Evolutionary conservation across 2,888 invertebrate genomes (phyloP), one percentile per base, ranked within the genome.

Genomic region (Bombylius discolor): DNA sequence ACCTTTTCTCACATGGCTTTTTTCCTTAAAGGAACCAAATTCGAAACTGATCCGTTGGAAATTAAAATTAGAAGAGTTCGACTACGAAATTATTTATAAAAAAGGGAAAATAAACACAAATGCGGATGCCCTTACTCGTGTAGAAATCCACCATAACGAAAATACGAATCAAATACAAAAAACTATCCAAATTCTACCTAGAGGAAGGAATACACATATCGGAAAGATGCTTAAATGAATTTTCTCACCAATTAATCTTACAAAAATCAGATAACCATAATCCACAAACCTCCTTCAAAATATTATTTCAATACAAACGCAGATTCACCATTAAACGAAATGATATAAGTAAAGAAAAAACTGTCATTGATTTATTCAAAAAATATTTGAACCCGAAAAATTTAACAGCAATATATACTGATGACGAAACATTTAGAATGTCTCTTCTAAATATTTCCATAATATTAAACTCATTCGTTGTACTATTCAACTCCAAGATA

Each of bases 31-130:
- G 51, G 51, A 58, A 4, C 55, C 47, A 4, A 47, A 51, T 13
- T 39, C 54, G 3, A 55, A 53, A 48, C 45, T 59, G 12, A 12
- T 56, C 5, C 48, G 57, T 13, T 62, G 59, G 61, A 47, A 57
- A 48, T 33, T 63, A 8, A 44, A 56, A 51, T 34, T 64, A 33
- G 53, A 63, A 32, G 59, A 62, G 44, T 63, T 56, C 47, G 62
- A 62, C 47, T 63, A 62, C 44, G 56, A 59, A n/a, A 59, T 64
- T 4, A 23, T 54, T 5, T 63, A 64, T 34, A 63, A 63, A 42
- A 58, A 59, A 36, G 63, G 64, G 6, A 56, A 23, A 7, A 12
- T n/a, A 42, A 62, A 64, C 36, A 49, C 58, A 3, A 62, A 62
- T 36, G 65, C 62, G 1, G 62, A 65, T 34, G 59, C 58, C 13